Evolutionary conservation across 2,113 vertebrate genomes (phyloP), one percentile per base, ranked within the genome.

Genomic region (Scolopax mira): DNA sequence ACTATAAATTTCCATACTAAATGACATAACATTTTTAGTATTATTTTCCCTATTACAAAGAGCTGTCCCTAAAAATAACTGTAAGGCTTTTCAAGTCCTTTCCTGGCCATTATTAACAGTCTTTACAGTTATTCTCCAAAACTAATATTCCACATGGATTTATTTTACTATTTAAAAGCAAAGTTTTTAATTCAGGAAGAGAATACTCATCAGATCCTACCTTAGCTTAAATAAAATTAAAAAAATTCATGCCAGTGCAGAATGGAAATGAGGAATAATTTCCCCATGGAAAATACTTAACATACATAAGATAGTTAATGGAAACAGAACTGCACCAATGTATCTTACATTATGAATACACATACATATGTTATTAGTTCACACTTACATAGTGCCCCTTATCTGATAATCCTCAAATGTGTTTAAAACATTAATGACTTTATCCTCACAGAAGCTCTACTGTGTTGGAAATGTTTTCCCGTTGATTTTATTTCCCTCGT

Each of bases 341-440:
- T 66, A 90, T 94, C 95, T 95, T 80, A 93, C 88, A 85, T 91
- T 91, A 78, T 70, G 81, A 88, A 88, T 85, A 66, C 30, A 73
- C 71, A 89, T 88, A 85, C 89, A 88, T 94, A 95, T 85, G 91
- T 89, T 93, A 93, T 71, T 88, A 86, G 75, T 94, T 97, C 93
- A 93, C 85, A 91, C 79, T 97, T 95, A 82, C 81, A 91, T 85
- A 24, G 48, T 83, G 66, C 39, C 42, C 67, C 79, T 91, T 96
- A 96, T 94, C 93, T 94, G 79, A 93, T 89, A 96, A 96, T 96
- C 75, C 48, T 90, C 87, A 83, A 58, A 93, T 66, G 75, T 96
- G 91, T 91, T 96, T 91, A 88, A 97, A 94, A 95, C 82, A 95
- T 95, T 94, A 91, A 95, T 93, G 89, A 91, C 44, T 92, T 79